These are phyloP conservation scores for Diorhabda elongata DNA, from an alignment of 1,140 invertebrate genomes.

Conservation along the genomic window DNA sequence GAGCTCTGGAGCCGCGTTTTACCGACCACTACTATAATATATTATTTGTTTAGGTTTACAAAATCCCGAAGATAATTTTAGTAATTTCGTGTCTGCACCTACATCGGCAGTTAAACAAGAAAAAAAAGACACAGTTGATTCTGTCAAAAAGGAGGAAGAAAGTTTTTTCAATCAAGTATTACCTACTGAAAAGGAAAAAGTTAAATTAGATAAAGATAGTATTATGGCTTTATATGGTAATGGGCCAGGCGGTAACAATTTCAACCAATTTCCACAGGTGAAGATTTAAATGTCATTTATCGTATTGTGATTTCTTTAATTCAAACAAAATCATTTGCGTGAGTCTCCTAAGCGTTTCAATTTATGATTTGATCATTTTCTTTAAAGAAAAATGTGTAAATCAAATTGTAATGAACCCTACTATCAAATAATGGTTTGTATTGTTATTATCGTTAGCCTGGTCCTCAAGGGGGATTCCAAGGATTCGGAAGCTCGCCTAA, in stretches of 20 bases:
- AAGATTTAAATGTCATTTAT: neutral
- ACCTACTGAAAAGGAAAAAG: constrained; percentile 67
- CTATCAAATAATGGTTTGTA: constrained; percentile 18
- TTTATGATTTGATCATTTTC: no score
- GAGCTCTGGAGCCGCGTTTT: no score
- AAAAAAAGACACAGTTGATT: constrained; percentile 44
- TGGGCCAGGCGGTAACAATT: constrained; percentile 47
- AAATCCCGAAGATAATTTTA: constrained; percentile 69
- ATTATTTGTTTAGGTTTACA: constrained; percentile 50
- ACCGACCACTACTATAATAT: no score
- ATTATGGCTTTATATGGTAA: constrained; percentile 87
- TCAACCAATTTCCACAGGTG: constrained; percentile 31
- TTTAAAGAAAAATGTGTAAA: no score
- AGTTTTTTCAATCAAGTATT: constrained; percentile 86
- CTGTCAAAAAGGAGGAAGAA: constrained; percentile 75
- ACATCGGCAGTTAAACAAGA: constrained; percentile 43
- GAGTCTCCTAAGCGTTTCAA: no score
- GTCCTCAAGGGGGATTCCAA: constrained; percentile 22
- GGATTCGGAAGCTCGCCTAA: constrained; percentile 33
- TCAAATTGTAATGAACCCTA: neutral
- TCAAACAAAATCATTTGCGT: no score
- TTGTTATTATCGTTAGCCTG: constrained; percentile 15
- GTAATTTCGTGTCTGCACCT: constrained; percentile 69
- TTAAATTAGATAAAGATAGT: constrained; percentile 87
- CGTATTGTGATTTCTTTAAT: no score